Evolutionary conservation across 37 sponge, comb jelly and placozoan species (phyloP).

Genomic region (Hormiphora californensis): DNA sequence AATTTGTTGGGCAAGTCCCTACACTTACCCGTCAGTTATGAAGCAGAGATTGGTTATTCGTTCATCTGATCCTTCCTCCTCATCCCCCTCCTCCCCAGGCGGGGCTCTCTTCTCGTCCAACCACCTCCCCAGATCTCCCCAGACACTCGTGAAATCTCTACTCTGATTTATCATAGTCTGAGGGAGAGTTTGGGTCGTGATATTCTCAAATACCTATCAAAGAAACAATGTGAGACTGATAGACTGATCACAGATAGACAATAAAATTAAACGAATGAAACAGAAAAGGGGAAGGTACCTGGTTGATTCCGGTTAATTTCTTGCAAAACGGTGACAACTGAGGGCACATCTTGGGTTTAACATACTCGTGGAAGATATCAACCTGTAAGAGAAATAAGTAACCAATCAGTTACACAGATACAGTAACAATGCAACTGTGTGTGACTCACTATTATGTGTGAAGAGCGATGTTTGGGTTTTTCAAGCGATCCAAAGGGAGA

Average conservation of each 20-base stretch:
- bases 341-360: slow-evolving; percentile 66
- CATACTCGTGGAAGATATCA: slow-evolving; percentile 71
- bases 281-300: too few species aligned
- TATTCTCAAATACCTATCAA: too few species aligned
- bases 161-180: slow-evolving; percentile 50
- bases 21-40: slow-evolving; percentile 16
- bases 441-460: too few species aligned
- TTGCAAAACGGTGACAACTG: slow-evolving; percentile 66
- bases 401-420: too few species aligned
- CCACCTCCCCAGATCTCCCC: slow-evolving; percentile 38
- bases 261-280: too few species aligned
- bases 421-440: too few species aligned
- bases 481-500: too few species aligned
- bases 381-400: too few species aligned
- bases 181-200: too few species aligned
- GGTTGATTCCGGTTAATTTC: slow-evolving; percentile 74
- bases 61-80: neutral
- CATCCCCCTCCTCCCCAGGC: neutral
- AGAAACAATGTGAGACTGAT: too few species aligned
- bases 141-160: neutral
- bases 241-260: too few species aligned
- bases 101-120: neutral
- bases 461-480: too few species aligned
- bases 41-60: slow-evolving; percentile 6
- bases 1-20: neutral